Evolutionary conservation across 2,113 vertebrate species (phyloP), one percentile per base, ranked within the genome.

Genomic region (Gasterosteus aculeatus): DNA sequence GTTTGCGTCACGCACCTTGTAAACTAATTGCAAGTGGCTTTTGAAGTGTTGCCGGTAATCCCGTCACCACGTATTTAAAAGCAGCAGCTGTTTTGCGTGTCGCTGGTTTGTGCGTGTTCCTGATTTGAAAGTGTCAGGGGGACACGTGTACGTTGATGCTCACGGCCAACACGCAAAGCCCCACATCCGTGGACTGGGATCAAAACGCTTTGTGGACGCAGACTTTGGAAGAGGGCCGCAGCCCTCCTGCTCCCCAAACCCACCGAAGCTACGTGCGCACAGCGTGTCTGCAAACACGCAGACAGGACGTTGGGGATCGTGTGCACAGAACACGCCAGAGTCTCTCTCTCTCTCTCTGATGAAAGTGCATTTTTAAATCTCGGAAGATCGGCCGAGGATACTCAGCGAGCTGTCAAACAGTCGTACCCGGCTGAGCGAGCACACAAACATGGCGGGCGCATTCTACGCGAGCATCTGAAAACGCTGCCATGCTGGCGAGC

Each of bases 171-270:
- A 69, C 33, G 62, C 61, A 54, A 80, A 60, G 46, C 60, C 38
- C 38, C 38, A 60, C 51, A 67, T 53, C 72, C 57, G 85, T 89
- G 90, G 76, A 72, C 70, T 56, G 12, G 42, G 71, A 83, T 89
- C 85, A 91, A 26, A 84, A 85, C 80, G 15, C 41, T 72, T 72
- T 76, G 4, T 77, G 8, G 42, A 65, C 66, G 77, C 83, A 80
- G 62, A 71, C 66, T 69, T 65, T 73, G 63, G 77, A 82, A 66
- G 49, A 77, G n/a, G 39, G 65, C 62, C 65, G 61, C 65, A 75
- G 71, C 71, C 61, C 44, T 63, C 26, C 49, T 61, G 56, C 69
- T 44, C 61, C 22, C 63, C 47, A 53, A 57, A 62, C 56, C 42
- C 82, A 68, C 61, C 73, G 60, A 72, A 85, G 68, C 81, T 73